Conservation (phyloP, 2,888 invertebrate genomes). For the Coecobrya sp. region DNA sequence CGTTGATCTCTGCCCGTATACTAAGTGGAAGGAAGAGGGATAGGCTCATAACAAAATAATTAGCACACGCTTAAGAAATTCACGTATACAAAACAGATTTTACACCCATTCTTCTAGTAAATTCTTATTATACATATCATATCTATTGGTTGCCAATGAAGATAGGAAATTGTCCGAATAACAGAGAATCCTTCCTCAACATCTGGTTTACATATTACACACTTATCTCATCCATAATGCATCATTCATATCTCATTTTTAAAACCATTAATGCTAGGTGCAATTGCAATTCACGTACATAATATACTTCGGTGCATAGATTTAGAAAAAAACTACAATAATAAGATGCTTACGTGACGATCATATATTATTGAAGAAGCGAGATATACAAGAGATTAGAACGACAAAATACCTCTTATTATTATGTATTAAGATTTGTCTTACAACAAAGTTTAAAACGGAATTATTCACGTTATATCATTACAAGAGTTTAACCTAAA, state of each 20-base stretch:
- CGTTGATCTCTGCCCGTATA: slow-evolving; percentile 41
- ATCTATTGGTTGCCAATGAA: slow-evolving; percentile 24
- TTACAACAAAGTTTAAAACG: slow-evolving; percentile 6
- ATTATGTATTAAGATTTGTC: neutral
- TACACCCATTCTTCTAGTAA: neutral
- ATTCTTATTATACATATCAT: neutral
- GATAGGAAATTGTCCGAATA: slow-evolving; percentile 75
- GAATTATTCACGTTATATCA: slow-evolving; percentile 35
- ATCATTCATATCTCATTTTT: slow-evolving; percentile 37
- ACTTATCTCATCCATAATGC: slow-evolving; percentile 70
- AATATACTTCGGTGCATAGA: too few species aligned
- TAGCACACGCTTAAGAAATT: slow-evolving; percentile 71
- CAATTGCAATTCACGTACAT: slow-evolving; percentile 76
- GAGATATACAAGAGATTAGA: neutral
- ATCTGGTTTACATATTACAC: slow-evolving; percentile 66
- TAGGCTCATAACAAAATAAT: slow-evolving; percentile 76
- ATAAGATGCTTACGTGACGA: slow-evolving; percentile 56
- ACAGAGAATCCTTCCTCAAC: slow-evolving; percentile 80
- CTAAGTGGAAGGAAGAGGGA: slow-evolving; percentile 50
- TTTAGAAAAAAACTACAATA: slow-evolving; percentile 26
- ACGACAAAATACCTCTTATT: neutral
- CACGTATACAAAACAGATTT: neutral
- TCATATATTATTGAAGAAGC: neutral
- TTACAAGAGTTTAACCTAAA: slow-evolving; percentile 60
- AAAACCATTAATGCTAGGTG: slow-evolving; percentile 62